Evolutionary conservation across 2,888 invertebrate species (phyloP).

Genomic region (Epinotia bilunana): DNA sequence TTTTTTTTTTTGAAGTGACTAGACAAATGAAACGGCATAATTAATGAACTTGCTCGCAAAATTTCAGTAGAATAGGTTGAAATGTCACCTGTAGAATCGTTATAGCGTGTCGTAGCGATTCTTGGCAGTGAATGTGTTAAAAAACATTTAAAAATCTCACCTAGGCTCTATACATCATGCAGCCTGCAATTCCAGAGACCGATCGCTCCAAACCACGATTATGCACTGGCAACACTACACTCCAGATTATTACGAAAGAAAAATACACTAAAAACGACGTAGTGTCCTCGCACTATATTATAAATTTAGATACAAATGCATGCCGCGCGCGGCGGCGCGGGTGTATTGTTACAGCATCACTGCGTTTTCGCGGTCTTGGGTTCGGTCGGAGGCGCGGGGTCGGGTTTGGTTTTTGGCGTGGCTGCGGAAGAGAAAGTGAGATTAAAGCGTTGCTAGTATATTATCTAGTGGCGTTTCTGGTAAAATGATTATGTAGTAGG

Average conservation of each 20-base stretch:
- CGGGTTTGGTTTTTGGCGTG: conserved; percentile 69
- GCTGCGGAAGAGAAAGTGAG: conserved; percentile 52
- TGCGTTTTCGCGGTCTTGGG: conserved; percentile 66
- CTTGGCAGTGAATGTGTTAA: too few relatives aligned
- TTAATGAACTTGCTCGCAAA: too few relatives aligned
- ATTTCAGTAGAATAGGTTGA: too few relatives aligned
- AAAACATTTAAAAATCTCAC: conserved; percentile 51
- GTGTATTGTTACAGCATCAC: conserved; percentile 51
- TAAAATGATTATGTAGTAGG: too few relatives aligned
- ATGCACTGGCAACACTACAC: conserved; percentile 38
- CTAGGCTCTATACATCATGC: conserved; percentile 63
- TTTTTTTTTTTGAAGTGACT: too few relatives aligned
- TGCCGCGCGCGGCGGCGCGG: background rate
- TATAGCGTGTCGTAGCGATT: too few relatives aligned
- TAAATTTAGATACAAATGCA: conserved; percentile 36
- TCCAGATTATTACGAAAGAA: conserved; percentile 18
- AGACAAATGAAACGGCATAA: too few relatives aligned
- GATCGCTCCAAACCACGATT: conserved; percentile 44
- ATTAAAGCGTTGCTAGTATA: background rate
- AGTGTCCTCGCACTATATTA: conserved; percentile 36
- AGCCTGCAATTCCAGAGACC: conserved; percentile 61
- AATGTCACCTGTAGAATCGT: too few relatives aligned
- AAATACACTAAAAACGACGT: conserved; percentile 32
- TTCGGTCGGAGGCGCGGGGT: conserved; percentile 56
- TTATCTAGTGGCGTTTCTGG: too few relatives aligned